These are phyloP conservation scores for Microtus pennsylvanicus DNA, from an alignment of 2,113 vertebrate species.

Conservation along the genomic window DNA sequence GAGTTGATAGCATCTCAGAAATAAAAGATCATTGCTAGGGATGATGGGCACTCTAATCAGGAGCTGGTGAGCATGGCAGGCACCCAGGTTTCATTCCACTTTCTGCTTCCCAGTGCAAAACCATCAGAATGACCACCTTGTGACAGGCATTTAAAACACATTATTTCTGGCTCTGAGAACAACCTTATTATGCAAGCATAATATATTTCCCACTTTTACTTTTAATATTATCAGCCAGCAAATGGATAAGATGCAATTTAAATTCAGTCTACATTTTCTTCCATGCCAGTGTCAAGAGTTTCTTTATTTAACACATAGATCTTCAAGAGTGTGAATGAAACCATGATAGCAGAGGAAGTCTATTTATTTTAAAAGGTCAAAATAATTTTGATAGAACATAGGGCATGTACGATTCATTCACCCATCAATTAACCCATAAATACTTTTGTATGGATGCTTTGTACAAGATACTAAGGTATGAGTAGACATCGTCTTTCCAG, in stretches of 20 bases:
- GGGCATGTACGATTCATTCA: conserved; percentile 12
- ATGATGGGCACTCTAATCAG: background rate
- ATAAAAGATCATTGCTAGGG: background rate
- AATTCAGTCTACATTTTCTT: conserved; percentile 54
- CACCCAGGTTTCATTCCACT: background rate
- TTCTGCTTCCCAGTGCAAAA: conserved; percentile 35
- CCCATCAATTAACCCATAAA: conserved; percentile 13
- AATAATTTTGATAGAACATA: background rate
- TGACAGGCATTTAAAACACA: conserved; percentile 30
- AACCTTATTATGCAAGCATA: background rate
- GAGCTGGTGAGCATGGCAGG: background rate
- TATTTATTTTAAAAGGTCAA: conserved; percentile 26
- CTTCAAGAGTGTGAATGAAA: conserved; percentile 29
- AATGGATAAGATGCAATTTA: conserved; percentile 38
- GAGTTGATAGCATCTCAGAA: background rate
- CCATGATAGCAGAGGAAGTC: background rate
- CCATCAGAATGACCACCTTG: background rate
- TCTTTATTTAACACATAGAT: background rate
- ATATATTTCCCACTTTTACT: conserved; percentile 14
- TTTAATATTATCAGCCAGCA: background rate
- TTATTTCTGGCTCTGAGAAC: conserved; percentile 55
- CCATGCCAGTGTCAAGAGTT: conserved; percentile 17
- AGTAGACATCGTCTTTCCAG: conserved; percentile 27
- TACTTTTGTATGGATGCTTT: conserved; percentile 24
- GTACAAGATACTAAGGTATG: conserved; percentile 11